phyloP scores from a whole-genome alignment of 2,888 invertebrate genomes.

The Corythucha ciliata region DNA sequence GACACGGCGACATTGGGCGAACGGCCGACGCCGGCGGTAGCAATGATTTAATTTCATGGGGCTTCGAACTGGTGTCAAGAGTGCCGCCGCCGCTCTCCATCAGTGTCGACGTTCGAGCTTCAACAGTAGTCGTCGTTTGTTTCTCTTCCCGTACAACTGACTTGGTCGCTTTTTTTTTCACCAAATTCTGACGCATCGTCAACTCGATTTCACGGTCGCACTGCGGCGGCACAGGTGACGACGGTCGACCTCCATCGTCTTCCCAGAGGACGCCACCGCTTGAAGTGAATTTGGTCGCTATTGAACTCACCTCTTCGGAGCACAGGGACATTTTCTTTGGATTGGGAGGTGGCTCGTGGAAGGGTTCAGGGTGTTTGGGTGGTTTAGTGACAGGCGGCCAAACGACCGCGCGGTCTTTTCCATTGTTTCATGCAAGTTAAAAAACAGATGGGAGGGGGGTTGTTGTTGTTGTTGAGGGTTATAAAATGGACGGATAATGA shows the following conservation, averaged over 20 bases:
- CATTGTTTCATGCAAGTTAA: slow-evolving; percentile 9
- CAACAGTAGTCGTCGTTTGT: too few species aligned
- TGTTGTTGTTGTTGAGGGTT: too few species aligned
- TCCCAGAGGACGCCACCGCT: too few species aligned
- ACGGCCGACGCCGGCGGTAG: slow-evolving; percentile 32
- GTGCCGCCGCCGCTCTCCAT: slow-evolving; percentile 22
- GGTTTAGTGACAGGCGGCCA: too few species aligned
- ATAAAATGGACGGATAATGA: too few species aligned
- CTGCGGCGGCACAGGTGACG: slow-evolving; percentile 28
- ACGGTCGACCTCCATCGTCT: slow-evolving; percentile 25
- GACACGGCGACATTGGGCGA: slow-evolving; percentile 33
- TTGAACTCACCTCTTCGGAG: slow-evolving; percentile 35
- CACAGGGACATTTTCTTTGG: slow-evolving; percentile 35
- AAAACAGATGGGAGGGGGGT: too few species aligned
- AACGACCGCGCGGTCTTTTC: slow-evolving; percentile 19
- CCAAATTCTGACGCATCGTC: slow-evolving; percentile 15
- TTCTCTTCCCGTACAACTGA: not conserved
- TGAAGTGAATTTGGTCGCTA: slow-evolving; percentile 25
- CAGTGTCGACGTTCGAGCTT: too few species aligned
- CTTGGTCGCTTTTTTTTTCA: slow-evolving; percentile 15
- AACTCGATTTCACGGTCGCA: slow-evolving; percentile 10
- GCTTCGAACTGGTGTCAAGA: slow-evolving; percentile 30
- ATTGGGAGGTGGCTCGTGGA: too few species aligned
- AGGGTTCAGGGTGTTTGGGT: too few species aligned
- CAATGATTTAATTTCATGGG: slow-evolving; percentile 32